These are phyloP conservation scores for Ailuropoda melanoleuca DNA, from an alignment of 2,113 vertebrate species.

Conservation along the genomic window DNA sequence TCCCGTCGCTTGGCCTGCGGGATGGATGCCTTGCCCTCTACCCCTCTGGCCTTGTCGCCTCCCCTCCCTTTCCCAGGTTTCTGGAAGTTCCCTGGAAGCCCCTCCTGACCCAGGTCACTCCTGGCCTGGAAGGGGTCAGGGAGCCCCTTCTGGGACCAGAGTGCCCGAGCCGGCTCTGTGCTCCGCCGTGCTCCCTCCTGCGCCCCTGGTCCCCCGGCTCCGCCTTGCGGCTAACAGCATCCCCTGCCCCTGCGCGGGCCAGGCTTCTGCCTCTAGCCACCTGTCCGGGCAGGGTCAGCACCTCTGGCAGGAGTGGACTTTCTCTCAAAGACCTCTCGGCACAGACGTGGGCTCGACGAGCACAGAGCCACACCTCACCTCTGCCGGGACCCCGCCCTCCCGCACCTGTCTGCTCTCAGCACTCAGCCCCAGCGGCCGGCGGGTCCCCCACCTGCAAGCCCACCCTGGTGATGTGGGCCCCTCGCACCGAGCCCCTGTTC, in stretches of 20 bases:
- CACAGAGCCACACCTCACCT: fast-evolving
- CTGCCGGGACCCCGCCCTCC: neutral
- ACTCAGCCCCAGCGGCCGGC: fast-evolving
- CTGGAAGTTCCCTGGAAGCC: neutral
- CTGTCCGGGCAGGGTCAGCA: neutral
- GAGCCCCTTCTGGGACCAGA: neutral
- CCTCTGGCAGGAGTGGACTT: neutral
- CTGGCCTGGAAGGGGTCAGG: neutral
- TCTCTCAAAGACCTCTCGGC: neutral
- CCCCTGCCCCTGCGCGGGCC: neutral
- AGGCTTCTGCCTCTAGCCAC: neutral
- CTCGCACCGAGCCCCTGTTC: neutral
- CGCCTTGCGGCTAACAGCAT: neutral
- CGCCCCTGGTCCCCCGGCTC: neutral
- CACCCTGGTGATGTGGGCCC: neutral
- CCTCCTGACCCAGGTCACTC: neutral
- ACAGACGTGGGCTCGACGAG: fast-evolving
- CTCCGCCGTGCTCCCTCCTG: neutral
- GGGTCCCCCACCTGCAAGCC: neutral
- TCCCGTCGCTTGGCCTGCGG: neutral
- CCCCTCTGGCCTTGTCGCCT: neutral
- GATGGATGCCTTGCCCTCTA: neutral
- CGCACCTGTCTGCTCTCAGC: neutral
- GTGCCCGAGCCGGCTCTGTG: fast-evolving
- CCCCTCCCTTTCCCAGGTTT: neutral